phyloP scores from a whole-genome alignment of 2,888 invertebrate species.

The Ochropleura plecta region DNA sequence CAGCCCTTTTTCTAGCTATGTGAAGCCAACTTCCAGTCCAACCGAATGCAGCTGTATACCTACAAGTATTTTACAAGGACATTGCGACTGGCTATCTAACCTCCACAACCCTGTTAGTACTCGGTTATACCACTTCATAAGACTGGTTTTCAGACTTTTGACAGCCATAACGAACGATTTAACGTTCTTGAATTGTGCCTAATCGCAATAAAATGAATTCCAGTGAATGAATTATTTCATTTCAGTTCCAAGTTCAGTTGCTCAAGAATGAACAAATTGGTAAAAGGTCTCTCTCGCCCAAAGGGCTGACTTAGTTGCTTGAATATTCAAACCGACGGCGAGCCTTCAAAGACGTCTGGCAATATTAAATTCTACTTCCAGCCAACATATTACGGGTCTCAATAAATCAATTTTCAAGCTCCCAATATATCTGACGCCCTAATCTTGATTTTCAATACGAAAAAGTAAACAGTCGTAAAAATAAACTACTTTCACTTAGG shows the following conservation, averaged over 20 bases:
- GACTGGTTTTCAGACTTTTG: too few species aligned
- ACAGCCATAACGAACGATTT: neutral
- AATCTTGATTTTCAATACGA: conserved; percentile 5
- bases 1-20: too few species aligned
- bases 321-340: conserved; percentile 27
- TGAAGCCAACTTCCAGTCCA: too few species aligned
- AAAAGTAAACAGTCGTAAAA: conserved; percentile 37
- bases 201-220: neutral
- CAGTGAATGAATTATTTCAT: conserved; percentile 4
- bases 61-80: too few species aligned
- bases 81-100: too few species aligned
- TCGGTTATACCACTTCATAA: too few species aligned
- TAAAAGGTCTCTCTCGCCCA: neutral
- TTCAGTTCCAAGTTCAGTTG: neutral
- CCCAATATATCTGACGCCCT: neutral
- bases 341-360: conserved; percentile 17
- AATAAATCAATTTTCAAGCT: conserved; percentile 2
- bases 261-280: conserved; percentile 5
- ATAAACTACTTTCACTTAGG: conserved; percentile 35
- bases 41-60: too few species aligned
- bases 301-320: conserved; percentile 5
- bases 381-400: neutral
- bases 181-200: neutral
- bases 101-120: too few species aligned
- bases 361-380: conserved; percentile 13